A percentile compares a stretch with the other conserved stretches of the same genome.
Evolutionary conservation across 2,797 vertebrate genomes (phyloP).

Genomic region (Manis javanica): DNA sequence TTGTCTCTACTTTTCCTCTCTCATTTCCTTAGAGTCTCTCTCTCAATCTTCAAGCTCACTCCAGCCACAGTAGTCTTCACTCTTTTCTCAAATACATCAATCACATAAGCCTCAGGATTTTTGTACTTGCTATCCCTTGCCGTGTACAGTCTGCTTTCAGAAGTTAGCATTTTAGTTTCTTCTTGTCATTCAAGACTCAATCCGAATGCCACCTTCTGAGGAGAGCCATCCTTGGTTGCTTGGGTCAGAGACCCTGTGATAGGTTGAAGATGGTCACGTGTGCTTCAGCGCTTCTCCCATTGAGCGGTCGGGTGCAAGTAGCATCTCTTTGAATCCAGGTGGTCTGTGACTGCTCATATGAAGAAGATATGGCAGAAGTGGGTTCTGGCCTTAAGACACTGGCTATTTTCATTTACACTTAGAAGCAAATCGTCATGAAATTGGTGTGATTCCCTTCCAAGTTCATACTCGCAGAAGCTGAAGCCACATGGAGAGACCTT

Average conservation of each 20-base stretch:
- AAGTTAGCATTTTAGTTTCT: not conserved
- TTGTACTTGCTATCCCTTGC: not conserved
- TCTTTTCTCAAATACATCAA: not conserved
- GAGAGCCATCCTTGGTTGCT: not conserved
- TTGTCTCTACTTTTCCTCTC: not conserved
- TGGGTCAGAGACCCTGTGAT: not conserved
- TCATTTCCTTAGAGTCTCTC: not conserved
- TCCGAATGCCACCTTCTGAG: not conserved
- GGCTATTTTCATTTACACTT: not conserved
- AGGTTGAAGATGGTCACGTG: not conserved
- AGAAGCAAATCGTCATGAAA: not conserved
- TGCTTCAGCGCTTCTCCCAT: rapidly evolving
- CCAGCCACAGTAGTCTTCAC: not conserved
- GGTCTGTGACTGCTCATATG: not conserved
- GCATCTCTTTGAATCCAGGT: not conserved
- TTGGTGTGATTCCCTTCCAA: not conserved
- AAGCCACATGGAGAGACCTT: not conserved
- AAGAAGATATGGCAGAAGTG: not conserved
- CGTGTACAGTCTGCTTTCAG: not conserved
- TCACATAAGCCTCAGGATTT: not conserved
- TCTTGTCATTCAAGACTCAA: slow-evolving; percentile 5
- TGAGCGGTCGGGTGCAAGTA: not conserved
- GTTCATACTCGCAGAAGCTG: not conserved
- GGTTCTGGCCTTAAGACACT: not conserved
- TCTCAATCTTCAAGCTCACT: not conserved